Evolutionary conservation across 2,888 invertebrate species (phyloP), one percentile per base, ranked within the genome.

Genomic region (Clanis bilineata): DNA sequence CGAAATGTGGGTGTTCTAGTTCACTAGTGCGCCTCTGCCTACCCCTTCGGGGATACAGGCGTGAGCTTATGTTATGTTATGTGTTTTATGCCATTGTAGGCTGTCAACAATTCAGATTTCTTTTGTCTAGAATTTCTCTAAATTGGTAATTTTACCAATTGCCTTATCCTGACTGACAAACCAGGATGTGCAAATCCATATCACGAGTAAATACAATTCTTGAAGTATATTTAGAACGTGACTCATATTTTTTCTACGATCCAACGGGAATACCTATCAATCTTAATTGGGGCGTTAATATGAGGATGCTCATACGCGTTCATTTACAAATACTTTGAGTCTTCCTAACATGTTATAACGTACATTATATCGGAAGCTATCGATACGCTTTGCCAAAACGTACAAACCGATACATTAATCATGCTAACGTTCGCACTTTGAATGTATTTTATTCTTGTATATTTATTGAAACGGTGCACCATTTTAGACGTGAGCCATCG

Each of bases 401-500:
- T 51, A 51, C 18, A 28, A 25, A 51, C 51, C 18, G 18, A 51
- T 28, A 32, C 51, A 51, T 51, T 51, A 32, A 51, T 51, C 51
- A 51, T 51, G 15, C 25, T 47, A 47, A 28, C 32, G 18, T 51
- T 51, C 9, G 51, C 51, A 51, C 51, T 51, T 51, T 18, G 51
- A 51, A 51, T 51, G 18, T 51, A 32, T 51, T 51, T 32, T 51
- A 51, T 51, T 32, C 10, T 10, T 32, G 47, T 47, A 25, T 47
- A 28, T 51, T 51, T 51, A 51, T 51, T 28, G 38, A 58, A 38
- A 32, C 51, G 1, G 51, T 9, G 32, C 28, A 28, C 41, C 21
- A 39, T 23, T 41, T 39, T 60, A 58, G 57, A 23, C 55, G 62
- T 67, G 57, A 58, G 62, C 39, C 44, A 47, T 62, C 65, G 57